Percentiles rank a stretch among this genome's conserved stretches.
Evolutionary conservation across 1,140 invertebrate species (phyloP).

Genomic region (Aphelenchoides besseyi): DNA sequence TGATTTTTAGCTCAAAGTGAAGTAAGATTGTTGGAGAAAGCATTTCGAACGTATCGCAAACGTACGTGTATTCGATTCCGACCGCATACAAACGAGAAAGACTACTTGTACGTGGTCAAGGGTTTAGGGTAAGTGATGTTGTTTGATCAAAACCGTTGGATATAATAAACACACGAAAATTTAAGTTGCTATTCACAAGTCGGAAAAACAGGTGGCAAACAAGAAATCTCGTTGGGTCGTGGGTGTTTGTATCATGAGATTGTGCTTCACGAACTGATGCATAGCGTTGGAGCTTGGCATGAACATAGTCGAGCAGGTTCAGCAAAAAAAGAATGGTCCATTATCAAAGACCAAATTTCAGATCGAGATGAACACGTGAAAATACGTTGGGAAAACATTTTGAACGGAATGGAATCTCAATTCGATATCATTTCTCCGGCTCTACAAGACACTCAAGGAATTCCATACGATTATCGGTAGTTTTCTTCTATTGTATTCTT

Average conservation of each 20-base stretch:
- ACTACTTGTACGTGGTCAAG: slow-evolving; percentile 58
- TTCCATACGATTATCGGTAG: slow-evolving; percentile 54
- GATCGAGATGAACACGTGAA: slow-evolving; percentile 59
- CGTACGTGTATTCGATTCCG: slow-evolving; percentile 57
- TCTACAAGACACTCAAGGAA: slow-evolving; percentile 60
- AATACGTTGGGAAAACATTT: slow-evolving; percentile 62
- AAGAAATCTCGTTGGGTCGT: slow-evolving; percentile 60
- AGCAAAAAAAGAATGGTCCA: slow-evolving; percentile 4
- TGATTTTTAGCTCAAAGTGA: slow-evolving; percentile 45
- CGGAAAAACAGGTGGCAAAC: slow-evolving; percentile 59
- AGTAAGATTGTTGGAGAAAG: slow-evolving; percentile 53
- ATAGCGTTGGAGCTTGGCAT: slow-evolving; percentile 59
- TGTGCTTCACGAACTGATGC: slow-evolving; percentile 58
- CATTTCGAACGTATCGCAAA: slow-evolving; percentile 54
- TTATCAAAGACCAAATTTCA: slow-evolving; percentile 13
- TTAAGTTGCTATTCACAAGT: slow-evolving; percentile 62
- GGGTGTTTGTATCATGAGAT: slow-evolving; percentile 62
- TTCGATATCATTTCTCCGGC: slow-evolving; percentile 61
- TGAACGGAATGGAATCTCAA: slow-evolving; percentile 62
- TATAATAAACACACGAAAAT: background rate
- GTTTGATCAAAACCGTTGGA: background rate
- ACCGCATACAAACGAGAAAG: slow-evolving; percentile 37
- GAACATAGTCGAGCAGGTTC: slow-evolving; percentile 58
- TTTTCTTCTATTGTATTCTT: background rate
- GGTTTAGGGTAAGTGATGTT: slow-evolving; percentile 50